Base-by-base conservation (phyloP, 2,113 vertebrate genomes). In the Lepidothrix coronata region DNA sequence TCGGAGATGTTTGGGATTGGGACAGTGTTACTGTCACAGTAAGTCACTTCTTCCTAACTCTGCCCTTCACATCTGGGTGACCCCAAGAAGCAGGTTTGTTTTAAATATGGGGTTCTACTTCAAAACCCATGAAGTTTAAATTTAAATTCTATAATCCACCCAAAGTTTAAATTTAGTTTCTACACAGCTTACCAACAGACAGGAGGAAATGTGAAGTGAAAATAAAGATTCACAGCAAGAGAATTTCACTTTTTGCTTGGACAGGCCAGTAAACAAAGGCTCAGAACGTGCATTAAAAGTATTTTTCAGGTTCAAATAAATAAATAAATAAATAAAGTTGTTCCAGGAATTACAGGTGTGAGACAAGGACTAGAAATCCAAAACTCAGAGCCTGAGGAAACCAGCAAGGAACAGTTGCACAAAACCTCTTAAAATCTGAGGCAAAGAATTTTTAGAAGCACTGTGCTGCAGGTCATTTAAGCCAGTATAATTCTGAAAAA, bases 391-490 rank as follows among this genome's bases (percentile, higher is more conserved):
- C 35, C 63, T 20, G 46, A 48, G 58, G 41, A 76, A 86, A 46
- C 0, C 13, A 62, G n/a, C 24, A 70, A 44, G 57, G 13, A 91
- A 33, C 4, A 37, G 16, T 5, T 71, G 28, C 3, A 58, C 2
- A 73, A 74, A 77, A 73, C 9, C 37, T 20, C 22, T 7, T 22
- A 14, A 63, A 48, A 77, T 9, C 22, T 3, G 24, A 91, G 27
- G 20, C 21, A 67, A 91, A 14, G 28, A 6, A 25, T 5, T 75
- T 43, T 62, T 27, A 37, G 41, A 49, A 68, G 62, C 23, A 15
- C 7, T 27, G 7, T 0, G 1, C 39, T 63, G 35, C 6, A 22
- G 13, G 37, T n/a, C 4, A 14, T 18, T 59, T 23, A 43, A 86
- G 8, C 5, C 55, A 33, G 8, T 11, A 2, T 6, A 15, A 71